These are phyloP conservation scores for Gorsachius goisagi DNA, from an alignment of 2,113 vertebrate species.

Conservation along the genomic window DNA sequence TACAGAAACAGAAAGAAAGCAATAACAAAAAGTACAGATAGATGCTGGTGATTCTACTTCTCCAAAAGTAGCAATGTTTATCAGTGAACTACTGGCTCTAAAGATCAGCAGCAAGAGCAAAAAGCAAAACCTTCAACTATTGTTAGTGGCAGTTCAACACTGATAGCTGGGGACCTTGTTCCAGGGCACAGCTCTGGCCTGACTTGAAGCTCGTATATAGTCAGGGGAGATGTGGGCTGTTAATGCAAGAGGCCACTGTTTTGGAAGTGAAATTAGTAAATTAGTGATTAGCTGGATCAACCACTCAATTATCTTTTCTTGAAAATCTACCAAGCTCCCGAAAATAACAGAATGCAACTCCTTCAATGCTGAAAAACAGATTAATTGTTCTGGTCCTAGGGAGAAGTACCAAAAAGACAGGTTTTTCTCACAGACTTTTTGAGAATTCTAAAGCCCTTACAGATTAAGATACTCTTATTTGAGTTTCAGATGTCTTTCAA, in stretches of 20 bases:
- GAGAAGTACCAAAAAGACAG: not conserved
- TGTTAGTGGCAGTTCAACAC: not conserved
- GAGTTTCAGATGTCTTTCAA: not conserved
- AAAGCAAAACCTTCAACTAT: not conserved
- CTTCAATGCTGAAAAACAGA: not conserved
- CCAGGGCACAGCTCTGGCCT: fast-evolving
- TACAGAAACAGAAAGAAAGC: not conserved
- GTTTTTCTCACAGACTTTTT: not conserved
- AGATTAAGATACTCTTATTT: not conserved
- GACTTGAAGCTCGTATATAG: fast-evolving
- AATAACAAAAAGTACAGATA: not conserved
- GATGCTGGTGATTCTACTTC: not conserved
- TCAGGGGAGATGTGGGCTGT: not conserved
- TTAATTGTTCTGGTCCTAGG: not conserved
- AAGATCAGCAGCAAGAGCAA: not conserved
- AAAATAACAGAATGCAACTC: not conserved
- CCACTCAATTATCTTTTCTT: not conserved
- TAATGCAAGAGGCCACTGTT: not conserved
- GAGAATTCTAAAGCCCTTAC: not conserved
- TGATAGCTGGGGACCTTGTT: not conserved
- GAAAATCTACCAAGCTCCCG: not conserved
- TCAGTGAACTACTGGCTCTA: not conserved
- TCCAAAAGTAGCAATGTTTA: not conserved
- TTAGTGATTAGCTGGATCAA: not conserved
- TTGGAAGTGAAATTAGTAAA: not conserved